phyloP scores from a whole-genome alignment of 30 jellyfish, hydroid and myxozoan species.

The Aurelia sp. region DNA sequence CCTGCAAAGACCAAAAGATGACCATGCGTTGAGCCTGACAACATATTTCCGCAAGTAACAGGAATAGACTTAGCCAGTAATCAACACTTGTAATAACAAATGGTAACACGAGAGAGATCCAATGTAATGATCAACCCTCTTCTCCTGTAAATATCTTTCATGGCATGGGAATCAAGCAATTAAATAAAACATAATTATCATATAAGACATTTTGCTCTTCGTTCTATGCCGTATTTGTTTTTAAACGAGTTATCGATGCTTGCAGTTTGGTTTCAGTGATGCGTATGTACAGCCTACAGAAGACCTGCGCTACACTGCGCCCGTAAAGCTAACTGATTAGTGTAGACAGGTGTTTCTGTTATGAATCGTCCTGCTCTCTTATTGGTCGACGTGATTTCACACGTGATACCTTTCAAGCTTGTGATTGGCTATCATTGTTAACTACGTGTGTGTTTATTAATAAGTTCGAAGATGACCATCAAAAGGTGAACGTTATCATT shows the following conservation, averaged over 20 bases:
- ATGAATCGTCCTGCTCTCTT: constrained; percentile 19
- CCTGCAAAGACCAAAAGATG: neutral
- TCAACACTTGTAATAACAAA: too few relatives aligned
- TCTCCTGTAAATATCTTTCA: too few relatives aligned
- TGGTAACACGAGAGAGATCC: too few relatives aligned
- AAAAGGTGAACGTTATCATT: too few relatives aligned
- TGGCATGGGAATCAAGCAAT: too few relatives aligned
- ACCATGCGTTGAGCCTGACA: constrained; percentile 1
- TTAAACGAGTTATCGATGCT: constrained; percentile 1
- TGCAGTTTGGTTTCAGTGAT: constrained; percentile 11
- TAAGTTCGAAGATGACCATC: too few relatives aligned
- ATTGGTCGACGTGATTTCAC: constrained; percentile 28
- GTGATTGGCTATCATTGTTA: too few relatives aligned
- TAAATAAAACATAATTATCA: too few relatives aligned
- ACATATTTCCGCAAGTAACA: constrained; percentile 28
- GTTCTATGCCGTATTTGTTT: too few relatives aligned
- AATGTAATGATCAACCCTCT: too few relatives aligned
- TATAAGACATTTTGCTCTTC: too few relatives aligned
- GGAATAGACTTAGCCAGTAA: neutral
- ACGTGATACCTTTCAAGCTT: constrained; percentile 10
- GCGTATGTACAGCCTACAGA: constrained; percentile 5
- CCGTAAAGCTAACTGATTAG: constrained; percentile 6
- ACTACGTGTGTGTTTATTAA: too few relatives aligned
- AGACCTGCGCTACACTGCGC: constrained; percentile 30
- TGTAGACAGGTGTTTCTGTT: constrained; percentile 46